These are phyloP conservation scores for Saccostrea echinata DNA, from an alignment of 1,140 invertebrate genomes.

Conservation along the genomic window DNA sequence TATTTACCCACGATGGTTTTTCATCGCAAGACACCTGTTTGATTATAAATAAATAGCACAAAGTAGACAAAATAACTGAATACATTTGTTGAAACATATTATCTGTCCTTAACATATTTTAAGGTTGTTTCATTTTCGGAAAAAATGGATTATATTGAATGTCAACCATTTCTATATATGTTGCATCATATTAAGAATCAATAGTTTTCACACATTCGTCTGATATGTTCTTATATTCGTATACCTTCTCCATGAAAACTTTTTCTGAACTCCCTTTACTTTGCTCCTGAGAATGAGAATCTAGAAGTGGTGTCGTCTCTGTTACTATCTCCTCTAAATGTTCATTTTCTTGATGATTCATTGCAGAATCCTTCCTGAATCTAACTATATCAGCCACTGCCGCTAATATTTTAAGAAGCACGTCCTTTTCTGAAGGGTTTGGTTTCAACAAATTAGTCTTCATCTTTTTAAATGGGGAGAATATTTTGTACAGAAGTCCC, in stretches of 20 bases:
- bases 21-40: neutral
- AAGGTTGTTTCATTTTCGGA: too few species aligned
- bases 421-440: conserved; percentile 38
- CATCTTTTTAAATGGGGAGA: neutral
- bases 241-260: neutral
- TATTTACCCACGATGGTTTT: neutral
- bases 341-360: neutral
- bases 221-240: too few species aligned
- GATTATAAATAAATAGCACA: too few species aligned
- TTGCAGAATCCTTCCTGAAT: too few species aligned
- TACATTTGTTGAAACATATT: too few species aligned
- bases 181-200: too few species aligned
- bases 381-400: neutral
- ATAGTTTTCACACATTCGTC: too few species aligned
- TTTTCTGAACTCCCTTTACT: neutral
- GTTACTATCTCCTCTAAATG: conserved; percentile 41
- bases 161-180: too few species aligned
- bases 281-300: conserved; percentile 12
- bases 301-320: neutral
- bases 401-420: neutral
- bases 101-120: too few species aligned
- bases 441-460: neutral
- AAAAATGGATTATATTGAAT: too few species aligned
- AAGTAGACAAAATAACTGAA: too few species aligned
- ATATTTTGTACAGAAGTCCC: neutral